These are phyloP conservation scores for Tetrax tetrax DNA, from an alignment of 2,113 vertebrate species.

Conservation along the genomic window DNA sequence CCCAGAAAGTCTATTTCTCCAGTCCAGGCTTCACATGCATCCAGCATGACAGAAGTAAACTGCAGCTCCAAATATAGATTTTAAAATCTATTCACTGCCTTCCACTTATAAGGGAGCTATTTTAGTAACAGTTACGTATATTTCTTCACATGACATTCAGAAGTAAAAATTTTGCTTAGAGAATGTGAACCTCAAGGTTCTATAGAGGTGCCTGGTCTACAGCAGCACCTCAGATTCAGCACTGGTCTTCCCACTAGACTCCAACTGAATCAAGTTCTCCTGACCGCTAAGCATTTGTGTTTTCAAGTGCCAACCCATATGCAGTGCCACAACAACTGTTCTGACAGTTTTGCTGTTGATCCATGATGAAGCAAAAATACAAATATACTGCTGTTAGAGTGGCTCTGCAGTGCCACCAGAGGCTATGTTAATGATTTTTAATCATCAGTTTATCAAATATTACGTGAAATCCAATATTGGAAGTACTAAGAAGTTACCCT, in stretches of 20 bases:
- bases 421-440: not conserved
- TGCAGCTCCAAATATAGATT: not conserved
- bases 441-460: not conserved
- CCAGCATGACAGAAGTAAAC: not conserved
- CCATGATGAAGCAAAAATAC: slow-evolving; percentile 11
- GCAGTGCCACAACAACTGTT: not conserved
- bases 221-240: not conserved
- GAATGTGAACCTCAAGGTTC: not conserved
- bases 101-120: not conserved
- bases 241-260: not conserved
- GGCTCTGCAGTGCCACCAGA: not conserved
- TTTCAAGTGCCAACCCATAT: not conserved
- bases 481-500: not conserved
- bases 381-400: not conserved
- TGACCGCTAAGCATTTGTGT: not conserved
- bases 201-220: not conserved
- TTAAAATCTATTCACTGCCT: not conserved
- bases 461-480: not conserved
- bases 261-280: not conserved
- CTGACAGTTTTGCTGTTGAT: not conserved
- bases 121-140: not conserved
- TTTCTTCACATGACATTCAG: not conserved
- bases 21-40: not conserved
- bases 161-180: not conserved
- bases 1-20: not conserved